Evolutionary conservation across 1,140 invertebrate species (phyloP).

Genomic region (Platorchestia sp.): DNA sequence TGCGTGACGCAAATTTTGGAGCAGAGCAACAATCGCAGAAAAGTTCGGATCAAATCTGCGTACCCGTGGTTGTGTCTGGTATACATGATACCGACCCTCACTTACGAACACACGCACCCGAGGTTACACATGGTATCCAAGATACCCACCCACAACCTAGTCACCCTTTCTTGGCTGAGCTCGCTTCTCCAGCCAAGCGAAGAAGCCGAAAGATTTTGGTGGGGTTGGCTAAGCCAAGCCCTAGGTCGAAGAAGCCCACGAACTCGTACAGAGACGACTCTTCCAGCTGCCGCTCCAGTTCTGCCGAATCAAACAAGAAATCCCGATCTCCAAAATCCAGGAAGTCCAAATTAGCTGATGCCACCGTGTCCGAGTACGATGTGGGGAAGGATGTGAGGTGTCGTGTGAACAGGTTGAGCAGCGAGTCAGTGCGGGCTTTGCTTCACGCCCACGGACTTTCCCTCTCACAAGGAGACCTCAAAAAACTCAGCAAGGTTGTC

Average conservation of each 20-base stretch:
- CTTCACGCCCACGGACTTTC: not conserved
- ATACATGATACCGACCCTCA: not conserved
- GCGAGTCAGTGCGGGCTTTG: not conserved
- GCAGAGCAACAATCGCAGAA: not conserved
- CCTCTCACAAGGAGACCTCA: not conserved
- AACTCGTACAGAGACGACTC: not conserved
- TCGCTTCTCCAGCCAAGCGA: not conserved
- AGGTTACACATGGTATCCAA: not conserved
- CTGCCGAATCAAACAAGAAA: not conserved
- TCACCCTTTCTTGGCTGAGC: not conserved
- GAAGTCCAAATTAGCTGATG: not conserved
- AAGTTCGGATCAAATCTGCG: not conserved
- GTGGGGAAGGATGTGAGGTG: not conserved
- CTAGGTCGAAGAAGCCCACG: slow-evolving; percentile 3
- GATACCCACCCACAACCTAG: not conserved
- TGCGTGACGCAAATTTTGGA: not conserved
- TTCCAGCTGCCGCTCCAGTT: not conserved
- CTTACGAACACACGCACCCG: not conserved
- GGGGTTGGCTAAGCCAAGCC: not conserved
- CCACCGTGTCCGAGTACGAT: not conserved
- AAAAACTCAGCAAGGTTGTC: not conserved
- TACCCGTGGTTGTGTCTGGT: not conserved
- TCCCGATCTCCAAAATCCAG: not conserved
- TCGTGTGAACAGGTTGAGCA: not conserved
- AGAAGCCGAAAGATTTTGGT: not conserved